phyloP scores from a whole-genome alignment of 2,113 vertebrate species.

The Stegostoma tigrinum region DNA sequence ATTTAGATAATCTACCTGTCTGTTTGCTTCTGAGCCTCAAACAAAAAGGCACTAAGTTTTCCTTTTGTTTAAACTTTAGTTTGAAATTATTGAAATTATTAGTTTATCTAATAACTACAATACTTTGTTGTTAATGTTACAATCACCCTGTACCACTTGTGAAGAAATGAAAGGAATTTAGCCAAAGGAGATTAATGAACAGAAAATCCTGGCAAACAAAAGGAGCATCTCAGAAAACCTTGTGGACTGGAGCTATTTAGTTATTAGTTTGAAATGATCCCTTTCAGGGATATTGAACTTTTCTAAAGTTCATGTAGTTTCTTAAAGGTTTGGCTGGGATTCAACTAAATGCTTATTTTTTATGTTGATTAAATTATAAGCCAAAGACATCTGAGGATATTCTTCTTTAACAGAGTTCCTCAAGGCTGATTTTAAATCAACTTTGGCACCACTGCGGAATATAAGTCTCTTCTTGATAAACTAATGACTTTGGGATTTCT shows the following conservation, averaged over 20 bases:
- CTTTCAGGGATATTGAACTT: neutral
- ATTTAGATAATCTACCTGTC: neutral
- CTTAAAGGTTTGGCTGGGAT: neutral
- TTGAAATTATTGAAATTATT: neutral
- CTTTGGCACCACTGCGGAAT: too few relatives aligned
- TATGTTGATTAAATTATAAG: neutral
- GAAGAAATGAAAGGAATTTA: too few relatives aligned
- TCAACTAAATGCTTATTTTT: neutral
- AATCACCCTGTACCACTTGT: too few relatives aligned
- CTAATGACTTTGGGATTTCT: too few relatives aligned
- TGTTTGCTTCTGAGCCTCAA: neutral
- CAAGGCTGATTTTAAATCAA: neutral
- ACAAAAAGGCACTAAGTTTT: neutral
- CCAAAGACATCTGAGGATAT: neutral
- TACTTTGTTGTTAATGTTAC: too few relatives aligned
- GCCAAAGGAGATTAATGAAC: too few relatives aligned
- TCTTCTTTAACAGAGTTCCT: neutral
- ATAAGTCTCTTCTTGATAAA: neutral
- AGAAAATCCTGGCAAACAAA: too few relatives aligned
- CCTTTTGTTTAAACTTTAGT: neutral
- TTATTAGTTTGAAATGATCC: too few relatives aligned
- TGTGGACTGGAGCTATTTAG: too few relatives aligned
- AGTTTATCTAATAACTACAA: too few relatives aligned
- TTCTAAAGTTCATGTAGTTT: neutral
- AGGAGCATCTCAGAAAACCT: too few relatives aligned